These are phyloP conservation scores for Vireo altiloquus DNA, from an alignment of 2,113 vertebrate genomes.

Conservation along the genomic window DNA sequence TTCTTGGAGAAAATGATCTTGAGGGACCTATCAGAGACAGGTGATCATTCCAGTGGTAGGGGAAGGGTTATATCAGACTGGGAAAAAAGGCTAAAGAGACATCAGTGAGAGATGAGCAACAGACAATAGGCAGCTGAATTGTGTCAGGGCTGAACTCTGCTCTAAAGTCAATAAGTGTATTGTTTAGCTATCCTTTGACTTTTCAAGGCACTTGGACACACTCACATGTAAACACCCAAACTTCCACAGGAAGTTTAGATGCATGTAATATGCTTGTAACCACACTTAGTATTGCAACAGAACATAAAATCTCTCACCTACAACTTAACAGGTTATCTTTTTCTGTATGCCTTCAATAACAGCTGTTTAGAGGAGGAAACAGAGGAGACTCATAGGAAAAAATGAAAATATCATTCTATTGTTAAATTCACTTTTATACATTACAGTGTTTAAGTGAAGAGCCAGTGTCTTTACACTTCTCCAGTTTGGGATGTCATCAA, in stretches of 20 bases:
- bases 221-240: not conserved
- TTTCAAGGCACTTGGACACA: not conserved
- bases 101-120: not conserved
- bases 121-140: not conserved
- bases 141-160: not conserved
- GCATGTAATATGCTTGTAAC: not conserved
- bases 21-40: not conserved
- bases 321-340: not conserved
- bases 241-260: not conserved
- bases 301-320: not conserved
- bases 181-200: not conserved
- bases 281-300: not conserved
- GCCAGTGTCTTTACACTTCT: not conserved
- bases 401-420: not conserved
- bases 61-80: not conserved
- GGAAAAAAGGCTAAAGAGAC: not conserved
- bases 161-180: not conserved
- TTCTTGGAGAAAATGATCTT: not conserved
- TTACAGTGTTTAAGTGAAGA: not conserved
- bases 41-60: not conserved
- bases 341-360: not conserved
- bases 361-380: not conserved
- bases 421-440: not conserved
- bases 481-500: not conserved
- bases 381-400: not conserved